A percentile compares a stretch with the other conserved stretches of the same genome.
These are phyloP conservation scores for Crotalus viridis DNA, from an alignment of 2,113 vertebrate genomes.

Conservation along the genomic window DNA sequence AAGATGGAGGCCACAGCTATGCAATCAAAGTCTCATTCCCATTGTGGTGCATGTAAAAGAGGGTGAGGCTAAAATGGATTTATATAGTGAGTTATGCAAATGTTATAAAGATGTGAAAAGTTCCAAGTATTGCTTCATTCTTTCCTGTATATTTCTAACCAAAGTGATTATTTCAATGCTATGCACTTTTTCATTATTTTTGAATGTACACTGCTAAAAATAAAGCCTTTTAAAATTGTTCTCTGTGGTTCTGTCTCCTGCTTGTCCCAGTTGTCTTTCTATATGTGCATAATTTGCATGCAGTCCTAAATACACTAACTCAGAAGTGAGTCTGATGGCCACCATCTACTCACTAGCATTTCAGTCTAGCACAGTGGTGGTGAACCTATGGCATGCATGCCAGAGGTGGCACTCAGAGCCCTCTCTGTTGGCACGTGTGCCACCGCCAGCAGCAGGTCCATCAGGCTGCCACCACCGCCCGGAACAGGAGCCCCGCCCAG, in stretches of 20 bases:
- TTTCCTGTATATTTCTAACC: conserved; percentile 16
- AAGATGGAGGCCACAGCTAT: background rate
- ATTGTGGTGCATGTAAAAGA: background rate
- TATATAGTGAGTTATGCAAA: conserved; percentile 1
- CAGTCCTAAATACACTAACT: background rate
- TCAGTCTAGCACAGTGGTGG: background rate
- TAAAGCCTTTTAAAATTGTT: conserved; percentile 51
- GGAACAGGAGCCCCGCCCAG: no score
- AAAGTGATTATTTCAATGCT: conserved; percentile 41
- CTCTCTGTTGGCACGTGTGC: no score
- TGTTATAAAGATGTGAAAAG: conserved; percentile 19
- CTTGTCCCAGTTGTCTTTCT: background rate
- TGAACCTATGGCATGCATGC: no score
- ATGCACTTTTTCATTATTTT: conserved; percentile 47
- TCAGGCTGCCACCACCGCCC: no score
- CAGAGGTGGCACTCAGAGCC: no score
- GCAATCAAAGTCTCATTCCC: background rate
- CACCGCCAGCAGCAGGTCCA: no score
- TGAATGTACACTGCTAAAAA: conserved; percentile 44
- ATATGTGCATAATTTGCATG: background rate
- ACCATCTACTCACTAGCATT: background rate
- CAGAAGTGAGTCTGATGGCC: background rate
- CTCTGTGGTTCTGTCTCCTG: background rate
- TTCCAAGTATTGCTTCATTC: background rate
- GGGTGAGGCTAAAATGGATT: background rate